These are phyloP conservation scores for Orcinus orca DNA, from an alignment of 2,113 vertebrate species.

Conservation along the genomic window DNA sequence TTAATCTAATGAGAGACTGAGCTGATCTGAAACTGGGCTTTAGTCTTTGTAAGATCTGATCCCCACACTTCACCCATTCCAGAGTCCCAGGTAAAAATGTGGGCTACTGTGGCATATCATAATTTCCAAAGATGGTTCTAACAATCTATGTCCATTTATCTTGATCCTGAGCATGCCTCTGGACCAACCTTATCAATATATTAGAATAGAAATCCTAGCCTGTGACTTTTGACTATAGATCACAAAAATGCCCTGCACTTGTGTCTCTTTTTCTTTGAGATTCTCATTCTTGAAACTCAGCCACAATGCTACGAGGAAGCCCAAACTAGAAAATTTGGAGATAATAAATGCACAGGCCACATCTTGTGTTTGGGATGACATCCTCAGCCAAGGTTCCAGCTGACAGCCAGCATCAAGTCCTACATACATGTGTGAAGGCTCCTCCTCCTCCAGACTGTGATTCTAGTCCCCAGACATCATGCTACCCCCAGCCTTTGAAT, in stretches of 20 bases:
- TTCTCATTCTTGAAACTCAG: neutral
- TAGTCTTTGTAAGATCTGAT: neutral
- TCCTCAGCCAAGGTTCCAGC: neutral
- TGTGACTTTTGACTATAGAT: neutral
- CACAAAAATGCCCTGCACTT: neutral
- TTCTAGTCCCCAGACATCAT: neutral
- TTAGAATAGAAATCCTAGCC: neutral
- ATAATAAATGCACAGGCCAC: neutral
- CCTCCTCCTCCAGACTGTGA: neutral
- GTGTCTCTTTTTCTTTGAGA: neutral
- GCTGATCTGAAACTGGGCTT: neutral
- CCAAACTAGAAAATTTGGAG: neutral
- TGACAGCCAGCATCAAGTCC: neutral
- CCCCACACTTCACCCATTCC: neutral
- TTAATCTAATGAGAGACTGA: neutral
- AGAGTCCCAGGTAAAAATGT: neutral
- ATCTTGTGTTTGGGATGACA: neutral
- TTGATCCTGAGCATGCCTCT: neutral
- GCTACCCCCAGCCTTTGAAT: neutral
- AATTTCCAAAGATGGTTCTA: neutral
- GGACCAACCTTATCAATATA: neutral
- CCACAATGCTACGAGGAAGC: neutral
- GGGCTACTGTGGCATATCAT: neutral
- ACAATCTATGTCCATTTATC: neutral
- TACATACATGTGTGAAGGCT: neutral